A percentile compares a stretch with the other conserved stretches of the same genome.
phyloP scores from a whole-genome alignment of 2,797 vertebrate species.

The Tangara arthus region DNA sequence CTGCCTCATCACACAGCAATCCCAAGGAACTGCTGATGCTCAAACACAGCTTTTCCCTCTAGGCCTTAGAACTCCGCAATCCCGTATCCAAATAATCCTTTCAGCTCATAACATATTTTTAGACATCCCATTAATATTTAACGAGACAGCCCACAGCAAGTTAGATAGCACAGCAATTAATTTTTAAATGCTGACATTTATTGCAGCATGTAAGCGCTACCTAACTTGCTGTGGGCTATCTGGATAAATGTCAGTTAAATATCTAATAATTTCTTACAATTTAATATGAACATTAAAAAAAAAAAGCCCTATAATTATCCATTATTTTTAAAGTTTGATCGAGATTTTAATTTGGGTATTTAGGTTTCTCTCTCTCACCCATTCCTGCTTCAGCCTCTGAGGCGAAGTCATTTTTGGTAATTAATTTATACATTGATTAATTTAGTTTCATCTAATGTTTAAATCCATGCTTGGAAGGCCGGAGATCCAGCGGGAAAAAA shows the following conservation, averaged over 20 bases:
- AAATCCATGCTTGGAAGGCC: neutral
- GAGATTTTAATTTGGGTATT: constrained; percentile 42
- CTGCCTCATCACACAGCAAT: accelerated
- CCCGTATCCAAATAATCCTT: constrained; percentile 56
- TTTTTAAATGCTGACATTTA: constrained; percentile 69
- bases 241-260: constrained; percentile 72
- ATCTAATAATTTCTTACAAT: constrained; percentile 60
- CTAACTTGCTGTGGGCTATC: constrained; percentile 64
- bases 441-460: constrained; percentile 44
- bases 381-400: constrained; percentile 11
- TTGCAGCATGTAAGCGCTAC: constrained; percentile 56
- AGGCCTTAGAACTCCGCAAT: neutral
- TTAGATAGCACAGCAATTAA: constrained; percentile 70
- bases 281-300: constrained; percentile 19
- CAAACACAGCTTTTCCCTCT: neutral
- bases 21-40: neutral
- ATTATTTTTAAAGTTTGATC: constrained; percentile 62
- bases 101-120: constrained; percentile 48
- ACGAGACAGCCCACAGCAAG: constrained; percentile 65
- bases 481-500: neutral
- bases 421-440: constrained; percentile 67
- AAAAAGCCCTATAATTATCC: constrained; percentile 39
- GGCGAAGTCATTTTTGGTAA: constrained; percentile 38
- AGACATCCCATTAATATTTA: constrained; percentile 58
- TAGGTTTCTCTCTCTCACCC: neutral